Evolutionary conservation across 53 echinoderm and acorn worm species (phyloP), one percentile per base, ranked within the genome.

Genomic region (Stichopus horrens): DNA sequence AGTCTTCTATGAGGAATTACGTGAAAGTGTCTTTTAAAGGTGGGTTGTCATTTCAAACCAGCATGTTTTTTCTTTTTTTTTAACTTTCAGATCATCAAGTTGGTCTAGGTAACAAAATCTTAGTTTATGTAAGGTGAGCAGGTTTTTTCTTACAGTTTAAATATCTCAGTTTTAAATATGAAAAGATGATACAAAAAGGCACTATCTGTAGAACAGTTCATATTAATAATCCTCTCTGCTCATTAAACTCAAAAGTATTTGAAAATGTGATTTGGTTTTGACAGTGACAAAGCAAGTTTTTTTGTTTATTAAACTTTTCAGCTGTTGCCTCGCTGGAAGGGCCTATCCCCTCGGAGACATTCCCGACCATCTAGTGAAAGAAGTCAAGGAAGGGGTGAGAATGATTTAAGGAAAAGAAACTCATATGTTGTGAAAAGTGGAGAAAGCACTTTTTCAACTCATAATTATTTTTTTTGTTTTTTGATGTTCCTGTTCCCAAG

Each of bases 331-430:
- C 19, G 98, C 98, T 65, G 98, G 98, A 52, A 94, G 98, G 86
- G 98, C 98, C 53, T 98, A 98, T 60, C 98, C 98, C 58, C 74
- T 98, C 1, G 98, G 98, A 20, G 98, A 98, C 80, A 96, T 98
- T 65, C 95, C 95, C 8, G 87, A 94, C 53, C 89, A 94, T 74
- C 83, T 94, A 21, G 95, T 96, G 56, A 63, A 90, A 52, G 86
- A 86, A 10, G 98, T 96, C 80, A 98, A 98, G 79, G 91, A 94
- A 88, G 95, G 94, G 90, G 98, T 98, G 86, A 92, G 94, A 79
- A 21, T 90, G 59, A 11, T 8, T 58, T 2, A 37, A 37, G 37
- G 37, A 37, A 37, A 37, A 37, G 37, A 37, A 0, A 37, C 37
- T 37, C n/a, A n/a, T n/a, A n/a, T 37, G 37, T 37, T 37, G 37